phyloP scores from a whole-genome alignment of 1,140 invertebrate genomes.

The Diorhabda carinulata region DNA sequence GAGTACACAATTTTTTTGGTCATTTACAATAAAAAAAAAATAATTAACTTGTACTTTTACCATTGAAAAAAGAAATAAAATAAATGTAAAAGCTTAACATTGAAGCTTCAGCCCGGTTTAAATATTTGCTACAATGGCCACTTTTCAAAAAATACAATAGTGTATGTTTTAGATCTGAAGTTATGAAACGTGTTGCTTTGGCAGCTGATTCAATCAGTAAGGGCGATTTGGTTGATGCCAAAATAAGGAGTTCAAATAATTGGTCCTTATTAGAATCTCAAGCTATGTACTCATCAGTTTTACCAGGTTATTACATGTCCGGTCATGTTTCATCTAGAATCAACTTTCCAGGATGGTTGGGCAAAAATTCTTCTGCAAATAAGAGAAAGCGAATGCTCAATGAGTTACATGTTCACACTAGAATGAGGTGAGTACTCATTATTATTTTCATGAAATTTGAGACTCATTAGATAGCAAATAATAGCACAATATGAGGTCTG shows the following conservation, averaged over 20 bases:
- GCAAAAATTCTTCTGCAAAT: conserved; percentile 82
- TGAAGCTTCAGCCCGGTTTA: too few species aligned
- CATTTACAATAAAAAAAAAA: too few species aligned
- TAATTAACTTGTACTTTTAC: too few species aligned
- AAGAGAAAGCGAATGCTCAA: conserved; percentile 81
- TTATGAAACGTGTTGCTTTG: conserved; percentile 66
- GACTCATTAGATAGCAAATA: too few species aligned
- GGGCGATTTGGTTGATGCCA: conserved; percentile 81
- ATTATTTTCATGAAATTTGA: conserved; percentile 1
- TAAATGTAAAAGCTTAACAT: too few species aligned
- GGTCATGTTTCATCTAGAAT: conserved; percentile 70
- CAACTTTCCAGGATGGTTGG: conserved; percentile 92
- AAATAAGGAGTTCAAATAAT: conserved; percentile 70
- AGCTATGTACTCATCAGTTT: conserved; percentile 86
- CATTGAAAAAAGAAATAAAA: too few species aligned
- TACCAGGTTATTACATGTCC: conserved; percentile 82
- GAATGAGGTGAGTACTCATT: conserved; percentile 61
- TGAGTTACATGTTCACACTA: conserved; percentile 77
- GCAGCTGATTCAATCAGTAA: conserved; percentile 80
- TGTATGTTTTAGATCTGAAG: conserved; percentile 42
- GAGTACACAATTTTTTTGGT: not conserved
- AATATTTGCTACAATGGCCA: too few species aligned
- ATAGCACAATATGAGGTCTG: too few species aligned
- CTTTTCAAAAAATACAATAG: too few species aligned
- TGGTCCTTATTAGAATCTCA: conserved; percentile 91